Percentiles rank a stretch among this genome's conserved stretches.
phyloP scores from a whole-genome alignment of 2,797 vertebrate species.

The Austrolebias charrua region DNA sequence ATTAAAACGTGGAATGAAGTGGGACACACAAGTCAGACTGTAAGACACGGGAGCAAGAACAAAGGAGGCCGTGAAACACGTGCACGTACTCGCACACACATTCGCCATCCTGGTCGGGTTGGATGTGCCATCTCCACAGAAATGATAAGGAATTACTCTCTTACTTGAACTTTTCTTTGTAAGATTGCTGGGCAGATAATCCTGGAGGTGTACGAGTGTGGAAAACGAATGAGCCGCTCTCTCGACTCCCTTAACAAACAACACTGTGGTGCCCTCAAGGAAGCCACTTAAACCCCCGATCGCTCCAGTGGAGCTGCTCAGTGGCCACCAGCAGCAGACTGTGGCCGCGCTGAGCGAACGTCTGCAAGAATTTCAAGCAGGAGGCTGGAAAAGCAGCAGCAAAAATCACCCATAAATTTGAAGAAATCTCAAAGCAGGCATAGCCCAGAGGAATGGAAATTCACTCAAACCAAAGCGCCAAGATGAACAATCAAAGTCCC shows the following conservation, averaged over 20 bases:
- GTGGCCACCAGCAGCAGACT: conserved; percentile 58
- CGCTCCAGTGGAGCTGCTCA: conserved; percentile 66
- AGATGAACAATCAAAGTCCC: conserved; percentile 51
- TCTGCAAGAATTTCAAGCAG: conserved; percentile 60
- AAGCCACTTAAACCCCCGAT: conserved; percentile 62
- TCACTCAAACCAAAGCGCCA: conserved; percentile 37
- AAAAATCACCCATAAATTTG: conserved; percentile 10
- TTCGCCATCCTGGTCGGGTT: conserved; percentile 14
- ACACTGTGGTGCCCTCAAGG: conserved; percentile 51
- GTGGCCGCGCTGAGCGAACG: conserved; percentile 41
- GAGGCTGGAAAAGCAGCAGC: conserved; percentile 30
- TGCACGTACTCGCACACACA: conserved; percentile 17
- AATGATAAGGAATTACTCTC: conserved; percentile 35
- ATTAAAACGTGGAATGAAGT: conserved; percentile 68
- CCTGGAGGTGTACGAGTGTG: conserved; percentile 41
- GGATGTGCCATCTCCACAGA: conserved; percentile 33
- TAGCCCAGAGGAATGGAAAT: conserved; percentile 43
- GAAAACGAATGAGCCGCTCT: conserved; percentile 54
- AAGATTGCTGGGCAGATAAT: conserved; percentile 57
- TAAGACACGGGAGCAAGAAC: conserved; percentile 63
- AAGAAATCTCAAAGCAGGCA: conserved; percentile 46
- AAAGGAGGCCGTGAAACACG: conserved; percentile 58
- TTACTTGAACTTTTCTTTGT: conserved; percentile 24
- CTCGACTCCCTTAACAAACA: conserved; percentile 48
- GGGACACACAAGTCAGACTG: conserved; percentile 67